These are phyloP conservation scores for Pterocles orientalis DNA, from an alignment of 2,113 vertebrate species.

Conservation along the genomic window DNA sequence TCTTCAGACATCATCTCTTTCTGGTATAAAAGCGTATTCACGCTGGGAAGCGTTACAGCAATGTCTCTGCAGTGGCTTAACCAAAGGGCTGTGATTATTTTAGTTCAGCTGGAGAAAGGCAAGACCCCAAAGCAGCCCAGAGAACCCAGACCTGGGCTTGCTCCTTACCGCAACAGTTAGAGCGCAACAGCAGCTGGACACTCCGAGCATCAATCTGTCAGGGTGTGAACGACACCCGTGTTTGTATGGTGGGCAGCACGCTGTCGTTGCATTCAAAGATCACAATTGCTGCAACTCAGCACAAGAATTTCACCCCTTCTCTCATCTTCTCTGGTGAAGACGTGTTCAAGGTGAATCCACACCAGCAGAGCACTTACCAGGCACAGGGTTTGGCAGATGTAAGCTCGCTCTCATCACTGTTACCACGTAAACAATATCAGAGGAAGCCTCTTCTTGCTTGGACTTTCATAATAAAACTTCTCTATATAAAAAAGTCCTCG, in stretches of 20 bases:
- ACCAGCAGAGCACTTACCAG: not conserved
- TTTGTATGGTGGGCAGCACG: not conserved
- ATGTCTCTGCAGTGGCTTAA: not conserved
- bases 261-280: fast-evolving
- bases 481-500: not conserved
- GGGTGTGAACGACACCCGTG: not conserved
- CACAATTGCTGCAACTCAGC: not conserved
- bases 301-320: not conserved
- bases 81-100: not conserved
- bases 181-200: not conserved
- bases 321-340: not conserved
- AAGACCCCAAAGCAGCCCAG: not conserved
- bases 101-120: not conserved
- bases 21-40: not conserved
- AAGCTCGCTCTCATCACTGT: not conserved
- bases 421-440: not conserved
- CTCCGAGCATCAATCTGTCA: not conserved
- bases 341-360: not conserved
- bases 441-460: not conserved
- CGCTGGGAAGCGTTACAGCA: not conserved
- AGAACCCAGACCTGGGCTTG: not conserved
- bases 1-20: not conserved
- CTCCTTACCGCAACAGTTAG: not conserved
- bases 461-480: not conserved
- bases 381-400: not conserved